phyloP scores from a whole-genome alignment of 2,888 invertebrate genomes.

The Leptothorax acervorum region DNA sequence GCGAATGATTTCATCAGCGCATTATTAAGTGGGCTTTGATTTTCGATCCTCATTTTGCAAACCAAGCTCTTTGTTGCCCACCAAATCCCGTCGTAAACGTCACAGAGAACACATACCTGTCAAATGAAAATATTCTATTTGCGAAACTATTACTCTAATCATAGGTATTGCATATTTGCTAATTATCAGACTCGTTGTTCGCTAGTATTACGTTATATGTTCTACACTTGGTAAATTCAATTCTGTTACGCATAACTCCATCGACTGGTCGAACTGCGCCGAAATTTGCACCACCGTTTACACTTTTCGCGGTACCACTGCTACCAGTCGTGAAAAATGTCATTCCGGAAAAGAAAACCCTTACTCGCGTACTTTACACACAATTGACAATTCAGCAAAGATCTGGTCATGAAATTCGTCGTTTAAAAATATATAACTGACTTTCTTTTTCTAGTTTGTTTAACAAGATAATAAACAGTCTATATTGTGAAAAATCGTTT shows the following conservation, averaged over 20 bases:
- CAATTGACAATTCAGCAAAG: not conserved
- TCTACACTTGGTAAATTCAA: slow-evolving; percentile 56
- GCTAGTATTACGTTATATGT: slow-evolving; percentile 46
- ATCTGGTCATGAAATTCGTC: not conserved
- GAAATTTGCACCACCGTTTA: slow-evolving; percentile 11
- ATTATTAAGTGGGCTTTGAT: slow-evolving; percentile 80
- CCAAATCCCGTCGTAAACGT: slow-evolving; percentile 48
- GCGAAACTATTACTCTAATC: slow-evolving; percentile 75
- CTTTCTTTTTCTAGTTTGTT: slow-evolving; percentile 63
- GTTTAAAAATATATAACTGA: not conserved
- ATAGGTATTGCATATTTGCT: slow-evolving; percentile 74
- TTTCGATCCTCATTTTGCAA: slow-evolving; percentile 77
- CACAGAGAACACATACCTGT: slow-evolving; percentile 71
- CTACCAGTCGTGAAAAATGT: not conserved
- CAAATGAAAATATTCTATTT: slow-evolving; percentile 77
- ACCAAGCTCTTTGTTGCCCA: slow-evolving; percentile 74
- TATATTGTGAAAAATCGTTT: slow-evolving; percentile 64
- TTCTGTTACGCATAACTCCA: slow-evolving; percentile 50
- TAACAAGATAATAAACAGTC: slow-evolving; percentile 59
- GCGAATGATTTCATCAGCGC: slow-evolving; percentile 77
- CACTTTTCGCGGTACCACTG: slow-evolving; percentile 16
- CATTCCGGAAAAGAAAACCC: not conserved
- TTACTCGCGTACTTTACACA: not conserved
- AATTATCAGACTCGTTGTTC: slow-evolving; percentile 62
- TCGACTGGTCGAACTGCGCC: slow-evolving; percentile 8